Evolutionary conservation across 2,113 vertebrate species (phyloP), one percentile per base, ranked within the genome.

Genomic region (Protobothrops mucrosquamatus): DNA sequence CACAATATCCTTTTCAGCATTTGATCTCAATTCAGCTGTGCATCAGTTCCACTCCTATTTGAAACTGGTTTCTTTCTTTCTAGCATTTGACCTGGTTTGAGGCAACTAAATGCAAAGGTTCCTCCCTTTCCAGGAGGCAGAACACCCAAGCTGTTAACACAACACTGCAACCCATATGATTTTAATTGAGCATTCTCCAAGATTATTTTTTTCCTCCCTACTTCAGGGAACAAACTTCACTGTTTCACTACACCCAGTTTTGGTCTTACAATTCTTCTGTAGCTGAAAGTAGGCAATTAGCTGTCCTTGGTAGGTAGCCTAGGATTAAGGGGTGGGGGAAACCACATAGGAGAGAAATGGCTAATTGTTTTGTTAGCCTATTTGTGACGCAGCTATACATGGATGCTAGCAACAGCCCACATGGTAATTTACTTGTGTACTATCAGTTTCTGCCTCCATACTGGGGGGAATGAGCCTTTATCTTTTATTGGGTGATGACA

Each of bases 121-220:
- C 43, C 91, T 93, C 46, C 8, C 18, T 94, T 64, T 39, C 93
- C 14, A 69, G 48, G 1, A 24, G 86, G 52, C 93, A 93, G 57
- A 91, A 69, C 18, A 90, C 46, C 15, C 81, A 93, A 1, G 39
- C 57, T 89, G 91, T 92, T 92, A 93, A 18, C 29, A 86, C 91
- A 95, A 91, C 2, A 52, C 86, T 91, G 87, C 48, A 96, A 85
- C 23, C 92, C 34, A 61, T 43, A 89, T 89, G 85, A 85, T 56
- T 94, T 56, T 43, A 91, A 87, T 9, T 18, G 93, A 23, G 5
- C 39, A 9, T 24, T 88, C 92, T 88, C 86, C 29, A 90, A 92
- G 90, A 93, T 51, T 15, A 89, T 23, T n/a, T 56, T 57, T 6
- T 0, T 2, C 9, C 11, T 22, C 29, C 1, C 2, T 24, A 90